Percentiles rank a stretch among this genome's conserved stretches.
Conservation (phyloP, 2,113 vertebrate species). For the Lanius ludovicianus region DNA sequence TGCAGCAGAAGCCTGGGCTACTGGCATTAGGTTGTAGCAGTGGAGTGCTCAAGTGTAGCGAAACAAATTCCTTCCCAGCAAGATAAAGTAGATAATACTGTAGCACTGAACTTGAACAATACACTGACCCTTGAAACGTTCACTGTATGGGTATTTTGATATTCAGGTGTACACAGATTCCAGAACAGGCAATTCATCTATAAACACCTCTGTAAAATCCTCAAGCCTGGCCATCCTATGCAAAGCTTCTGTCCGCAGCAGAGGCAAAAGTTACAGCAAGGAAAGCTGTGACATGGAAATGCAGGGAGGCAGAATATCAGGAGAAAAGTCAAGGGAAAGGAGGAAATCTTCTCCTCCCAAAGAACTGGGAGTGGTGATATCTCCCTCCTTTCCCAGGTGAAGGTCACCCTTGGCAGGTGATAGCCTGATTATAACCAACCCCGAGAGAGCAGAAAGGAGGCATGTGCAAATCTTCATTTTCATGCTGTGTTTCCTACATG, state of each 20-base stretch:
- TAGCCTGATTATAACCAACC: not conserved
- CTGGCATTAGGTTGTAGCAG: not conserved
- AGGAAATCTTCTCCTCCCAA: not conserved
- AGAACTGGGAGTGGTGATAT: not conserved
- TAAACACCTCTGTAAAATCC: not conserved
- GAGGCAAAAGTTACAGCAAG: rapidly evolving
- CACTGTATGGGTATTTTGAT: not conserved
- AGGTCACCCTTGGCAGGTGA: not conserved
- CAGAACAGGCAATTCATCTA: not conserved
- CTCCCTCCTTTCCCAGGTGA: not conserved
- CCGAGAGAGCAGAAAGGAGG: not conserved
- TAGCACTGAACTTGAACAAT: not conserved
- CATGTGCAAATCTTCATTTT: not conserved
- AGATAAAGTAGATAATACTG: not conserved
- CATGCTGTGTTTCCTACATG: not conserved
- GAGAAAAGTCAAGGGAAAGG: not conserved
- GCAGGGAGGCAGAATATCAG: not conserved
- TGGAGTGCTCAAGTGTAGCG: not conserved
- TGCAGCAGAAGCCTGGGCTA: not conserved
- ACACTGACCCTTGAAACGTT: not conserved
- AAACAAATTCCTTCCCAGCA: not conserved
- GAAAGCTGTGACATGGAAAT: not conserved
- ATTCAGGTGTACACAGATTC: not conserved
- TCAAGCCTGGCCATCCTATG: not conserved
- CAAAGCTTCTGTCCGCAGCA: not conserved